Conservation (phyloP, 2,797 vertebrate genomes). For the Anabas testudineus region DNA sequence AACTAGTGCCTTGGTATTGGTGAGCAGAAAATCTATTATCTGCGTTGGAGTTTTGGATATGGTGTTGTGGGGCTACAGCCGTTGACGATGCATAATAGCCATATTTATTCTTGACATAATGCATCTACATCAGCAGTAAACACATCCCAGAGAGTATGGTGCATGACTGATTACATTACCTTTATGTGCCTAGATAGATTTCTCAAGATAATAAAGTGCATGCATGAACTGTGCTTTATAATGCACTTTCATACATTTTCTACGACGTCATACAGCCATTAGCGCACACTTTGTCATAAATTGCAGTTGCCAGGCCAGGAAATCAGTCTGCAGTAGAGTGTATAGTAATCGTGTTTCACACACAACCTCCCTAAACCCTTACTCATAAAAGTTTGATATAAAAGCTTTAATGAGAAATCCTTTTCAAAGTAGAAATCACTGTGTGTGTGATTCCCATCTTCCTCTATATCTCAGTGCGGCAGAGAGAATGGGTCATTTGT, state of each 20-base stretch:
- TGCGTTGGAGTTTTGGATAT: slow-evolving; percentile 57
- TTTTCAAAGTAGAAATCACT: slow-evolving; percentile 52
- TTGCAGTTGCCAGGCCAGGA: slow-evolving; percentile 30
- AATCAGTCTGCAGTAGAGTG: slow-evolving; percentile 30
- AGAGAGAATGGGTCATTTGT: slow-evolving; percentile 48
- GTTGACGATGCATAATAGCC: slow-evolving; percentile 76
- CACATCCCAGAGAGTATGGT: slow-evolving; percentile 39
- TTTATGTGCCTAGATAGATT: slow-evolving; percentile 45
- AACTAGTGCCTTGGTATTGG: slow-evolving; percentile 47
- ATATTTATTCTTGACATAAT: slow-evolving; percentile 64
- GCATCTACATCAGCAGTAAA: slow-evolving; percentile 70
- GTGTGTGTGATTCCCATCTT: slow-evolving; percentile 48
- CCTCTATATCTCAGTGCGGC: slow-evolving; percentile 15
- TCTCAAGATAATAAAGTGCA: slow-evolving; percentile 65
- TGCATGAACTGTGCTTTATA: slow-evolving; percentile 44
- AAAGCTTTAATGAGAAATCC: slow-evolving; percentile 64
- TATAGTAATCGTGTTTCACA: slow-evolving; percentile 52
- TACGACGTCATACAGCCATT: slow-evolving; percentile 55
- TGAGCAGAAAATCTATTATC: slow-evolving; percentile 54
- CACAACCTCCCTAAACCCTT: slow-evolving; percentile 33
- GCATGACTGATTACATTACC: slow-evolving; percentile 54
- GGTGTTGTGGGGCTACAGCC: slow-evolving; percentile 50
- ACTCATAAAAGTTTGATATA: slow-evolving; percentile 51
- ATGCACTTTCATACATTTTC: slow-evolving; percentile 50
- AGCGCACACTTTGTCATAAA: slow-evolving; percentile 52